A percentile compares a stretch with the other conserved stretches of the same genome.
These are phyloP conservation scores for Orchesella flavescens DNA, from an alignment of 2,888 invertebrate species.

Conservation along the genomic window DNA sequence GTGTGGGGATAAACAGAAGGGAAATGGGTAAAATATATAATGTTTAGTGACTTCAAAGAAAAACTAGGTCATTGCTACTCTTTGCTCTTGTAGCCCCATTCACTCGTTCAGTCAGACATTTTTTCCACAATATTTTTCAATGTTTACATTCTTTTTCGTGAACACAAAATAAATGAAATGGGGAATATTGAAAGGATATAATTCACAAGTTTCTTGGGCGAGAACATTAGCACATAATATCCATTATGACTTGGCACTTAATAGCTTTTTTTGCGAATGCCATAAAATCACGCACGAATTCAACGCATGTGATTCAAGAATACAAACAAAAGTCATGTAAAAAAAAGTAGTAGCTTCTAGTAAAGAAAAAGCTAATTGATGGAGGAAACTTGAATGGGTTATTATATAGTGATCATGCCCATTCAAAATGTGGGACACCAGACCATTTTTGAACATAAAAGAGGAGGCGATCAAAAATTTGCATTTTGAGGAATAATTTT, in stretches of 20 bases:
- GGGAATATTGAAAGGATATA: slow-evolving; percentile 12
- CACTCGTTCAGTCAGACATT: neutral
- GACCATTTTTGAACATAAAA: no score
- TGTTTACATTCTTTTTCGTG: neutral
- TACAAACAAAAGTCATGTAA: neutral
- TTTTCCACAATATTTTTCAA: neutral
- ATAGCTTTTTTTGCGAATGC: slow-evolving; percentile 1
- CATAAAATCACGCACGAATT: slow-evolving; percentile 31
- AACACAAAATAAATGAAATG: slow-evolving; percentile 60
- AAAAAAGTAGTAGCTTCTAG: no score
- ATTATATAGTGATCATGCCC: no score
- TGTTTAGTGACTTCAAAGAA: neutral
- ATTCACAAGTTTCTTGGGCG: slow-evolving; percentile 29
- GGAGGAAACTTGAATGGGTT: no score
- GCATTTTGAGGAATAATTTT: no score
- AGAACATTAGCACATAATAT: no score
- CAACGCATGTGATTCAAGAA: neutral
- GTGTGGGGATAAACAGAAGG: neutral
- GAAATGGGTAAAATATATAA: no score
- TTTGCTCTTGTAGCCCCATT: slow-evolving; percentile 7
- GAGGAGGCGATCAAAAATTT: no score
- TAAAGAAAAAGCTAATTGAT: neutral
- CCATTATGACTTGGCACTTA: no score
- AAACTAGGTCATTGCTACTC: slow-evolving; percentile 39
- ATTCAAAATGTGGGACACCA: no score